These are phyloP conservation scores for Drosophila tristis DNA, from an alignment of 1,140 invertebrate genomes.

Conservation along the genomic window DNA sequence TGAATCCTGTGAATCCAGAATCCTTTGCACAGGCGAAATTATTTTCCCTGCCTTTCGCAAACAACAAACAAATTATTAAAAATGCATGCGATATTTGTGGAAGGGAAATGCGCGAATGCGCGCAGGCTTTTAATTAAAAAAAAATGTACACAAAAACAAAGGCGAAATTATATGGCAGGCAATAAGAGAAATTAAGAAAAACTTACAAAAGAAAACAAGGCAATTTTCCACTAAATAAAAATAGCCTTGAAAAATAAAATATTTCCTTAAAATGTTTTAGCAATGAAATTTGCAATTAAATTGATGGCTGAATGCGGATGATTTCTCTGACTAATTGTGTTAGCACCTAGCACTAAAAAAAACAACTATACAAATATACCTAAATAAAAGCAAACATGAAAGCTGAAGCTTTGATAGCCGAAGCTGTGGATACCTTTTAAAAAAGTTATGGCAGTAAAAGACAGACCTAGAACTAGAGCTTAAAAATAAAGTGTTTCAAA, in stretches of 20 bases:
- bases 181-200: constrained; percentile 25
- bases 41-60: constrained; percentile 68
- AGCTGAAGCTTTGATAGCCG: background rate
- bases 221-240: background rate
- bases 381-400: constrained; percentile 8
- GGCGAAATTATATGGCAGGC: constrained; percentile 40
- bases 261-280: background rate
- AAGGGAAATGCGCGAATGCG: constrained; percentile 35
- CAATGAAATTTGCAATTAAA: constrained; percentile 16
- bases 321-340: constrained; percentile 17
- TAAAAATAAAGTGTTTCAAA: too few species aligned
- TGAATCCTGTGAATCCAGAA: constrained; percentile 29
- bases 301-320: background rate
- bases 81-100: constrained; percentile 67
- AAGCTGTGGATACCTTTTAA: too few species aligned
- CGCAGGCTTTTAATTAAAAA: constrained; percentile 65
- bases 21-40: constrained; percentile 67
- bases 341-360: background rate
- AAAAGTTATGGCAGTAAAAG: too few species aligned
- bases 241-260: background rate
- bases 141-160: constrained; percentile 14
- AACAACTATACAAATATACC: constrained; percentile 5
- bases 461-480: too few species aligned
- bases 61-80: constrained; percentile 79
- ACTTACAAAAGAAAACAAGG: constrained; percentile 9